These are phyloP conservation scores for Oscheius sp. DNA, from an alignment of 2,888 invertebrate genomes.

Conservation along the genomic window DNA sequence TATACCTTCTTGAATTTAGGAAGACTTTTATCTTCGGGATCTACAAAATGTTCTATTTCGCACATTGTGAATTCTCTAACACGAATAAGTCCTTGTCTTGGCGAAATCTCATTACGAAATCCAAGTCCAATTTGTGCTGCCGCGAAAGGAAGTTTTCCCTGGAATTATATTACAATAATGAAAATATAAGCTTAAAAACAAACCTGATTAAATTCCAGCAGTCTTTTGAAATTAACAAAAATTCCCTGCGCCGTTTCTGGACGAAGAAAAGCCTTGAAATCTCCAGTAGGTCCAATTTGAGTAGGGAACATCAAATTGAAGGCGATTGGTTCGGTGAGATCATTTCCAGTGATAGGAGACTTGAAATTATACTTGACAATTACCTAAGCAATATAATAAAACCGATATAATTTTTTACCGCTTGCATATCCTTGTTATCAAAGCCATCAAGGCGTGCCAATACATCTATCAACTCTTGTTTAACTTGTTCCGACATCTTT, in stretches of 20 bases:
- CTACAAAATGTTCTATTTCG: conserved; percentile 99
- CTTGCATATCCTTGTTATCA: conserved; percentile 66
- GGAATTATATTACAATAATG: conserved; percentile 4
- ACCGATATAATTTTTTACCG: no score
- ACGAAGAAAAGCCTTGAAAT: conserved; percentile 85
- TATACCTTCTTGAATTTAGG: conserved; percentile 84
- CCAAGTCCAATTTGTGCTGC: conserved; percentile 98
- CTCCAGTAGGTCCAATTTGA: conserved; percentile 94
- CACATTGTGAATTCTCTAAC: conserved; percentile 89
- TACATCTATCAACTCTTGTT: conserved; percentile 81
- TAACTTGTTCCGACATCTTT: conserved; percentile 78
- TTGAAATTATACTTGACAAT: conserved; percentile 89
- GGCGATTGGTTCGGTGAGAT: conserved; percentile 90
- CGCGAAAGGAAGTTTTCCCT: conserved; percentile 82
- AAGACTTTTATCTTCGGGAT: conserved; percentile 86
- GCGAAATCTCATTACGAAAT: conserved; percentile 98
- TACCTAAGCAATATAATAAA: conserved; percentile 71
- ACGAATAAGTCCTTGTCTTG: conserved; percentile 76
- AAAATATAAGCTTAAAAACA: neutral
- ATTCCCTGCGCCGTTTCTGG: conserved; percentile 99
- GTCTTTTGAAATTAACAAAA: conserved; percentile 97
- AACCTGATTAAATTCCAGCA: conserved; percentile 93
- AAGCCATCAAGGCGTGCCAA: conserved; percentile 77
- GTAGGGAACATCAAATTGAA: conserved; percentile 99
- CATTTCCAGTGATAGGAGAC: conserved; percentile 92